Evolutionary conservation across 1,140 invertebrate genomes (phyloP), one percentile per base, ranked within the genome.

Genomic region (Drosophila quadrilineata): DNA sequence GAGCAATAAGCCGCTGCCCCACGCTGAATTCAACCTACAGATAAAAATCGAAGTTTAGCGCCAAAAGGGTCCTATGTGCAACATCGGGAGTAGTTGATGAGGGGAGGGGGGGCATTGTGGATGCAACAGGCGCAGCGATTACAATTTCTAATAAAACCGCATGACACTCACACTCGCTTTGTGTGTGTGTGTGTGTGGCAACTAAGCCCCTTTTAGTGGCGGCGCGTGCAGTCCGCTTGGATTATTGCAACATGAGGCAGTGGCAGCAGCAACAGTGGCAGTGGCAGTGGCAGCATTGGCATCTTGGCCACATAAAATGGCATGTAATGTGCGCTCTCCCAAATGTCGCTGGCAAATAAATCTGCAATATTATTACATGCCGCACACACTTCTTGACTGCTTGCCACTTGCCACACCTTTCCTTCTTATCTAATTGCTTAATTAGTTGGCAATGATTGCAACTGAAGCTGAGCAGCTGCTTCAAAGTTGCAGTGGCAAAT

Each of bases 71-170:
- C n/a, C n/a, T n/a, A n/a, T 38, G 33, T 52, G 49, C 41, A 64
- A 43, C 52, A 35, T 21, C 10, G 31, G 21, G n/a, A n/a, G n/a
- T n/a, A n/a, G n/a, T n/a, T 16, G 56, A 17, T 35, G 14, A 3
- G 33, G 14, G 26, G n/a, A 24, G 26, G 5, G 43, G 68, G 48
- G 36, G 29, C 54, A 43, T 29, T 57, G 26, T 17, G 35, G 21
- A 45, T 63, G 75, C 71, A 80, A 80, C 76, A 80, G 76, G 76
- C 76, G 46, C 70, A 52, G 60, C 59, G 77, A 84, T 84, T 84
- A 84, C 77, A 77, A 84, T 84, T 84, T 84, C 77, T 84, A 84
- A 84, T 84, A 84, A 84, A 84, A 77, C 77, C 77, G 36, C 77
- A 84, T 84, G 77, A 84, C 77, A 84, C 52, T 28, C 22, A 33